Percentiles rank a stretch among this genome's conserved stretches.
phyloP scores from a whole-genome alignment of 1,140 invertebrate genomes.

The Scaptodrosophila lebanonensis region DNA sequence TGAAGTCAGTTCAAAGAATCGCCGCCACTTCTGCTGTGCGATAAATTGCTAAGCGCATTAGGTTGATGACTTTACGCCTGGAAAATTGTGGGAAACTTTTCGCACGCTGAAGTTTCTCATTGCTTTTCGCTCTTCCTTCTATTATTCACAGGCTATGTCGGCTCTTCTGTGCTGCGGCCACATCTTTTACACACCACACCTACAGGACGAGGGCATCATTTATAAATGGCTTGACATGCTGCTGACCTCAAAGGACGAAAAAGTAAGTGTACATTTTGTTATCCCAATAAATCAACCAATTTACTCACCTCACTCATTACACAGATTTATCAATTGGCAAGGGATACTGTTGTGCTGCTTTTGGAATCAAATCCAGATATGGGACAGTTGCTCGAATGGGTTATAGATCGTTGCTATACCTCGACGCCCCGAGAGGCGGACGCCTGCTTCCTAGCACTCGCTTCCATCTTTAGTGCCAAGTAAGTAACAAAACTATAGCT shows the following conservation, averaged over 20 bases:
- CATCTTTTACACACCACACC: slow-evolving; percentile 90
- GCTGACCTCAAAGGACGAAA: slow-evolving; percentile 91
- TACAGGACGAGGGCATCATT: slow-evolving; percentile 93
- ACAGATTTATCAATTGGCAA: slow-evolving; percentile 92
- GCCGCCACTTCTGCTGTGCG: too few species aligned
- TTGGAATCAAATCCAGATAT: slow-evolving; percentile 98
- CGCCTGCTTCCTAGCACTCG: slow-evolving; percentile 95
- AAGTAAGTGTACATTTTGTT: slow-evolving; percentile 79
- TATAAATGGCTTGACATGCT: slow-evolving; percentile 96
- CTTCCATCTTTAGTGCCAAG: slow-evolving; percentile 97
- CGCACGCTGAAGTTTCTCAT: background rate
- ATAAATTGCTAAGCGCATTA: background rate
- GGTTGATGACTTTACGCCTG: background rate
- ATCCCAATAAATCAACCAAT: background rate
- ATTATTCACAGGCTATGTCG: slow-evolving; percentile 89
- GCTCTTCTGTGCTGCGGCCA: slow-evolving; percentile 95
- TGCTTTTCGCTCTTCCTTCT: slow-evolving; percentile 42
- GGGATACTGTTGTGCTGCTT: slow-evolving; percentile 95
- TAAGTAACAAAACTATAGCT: slow-evolving; percentile 76
- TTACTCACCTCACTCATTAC: slow-evolving; percentile 27
- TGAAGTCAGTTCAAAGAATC: too few species aligned
- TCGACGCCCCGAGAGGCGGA: slow-evolving; percentile 92
- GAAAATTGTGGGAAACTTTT: slow-evolving; percentile 6
- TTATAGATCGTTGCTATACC: slow-evolving; percentile 98
- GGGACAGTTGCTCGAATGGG: slow-evolving; percentile 95